A percentile compares a stretch with the other conserved stretches of the same genome.
Conservation (phyloP, 2,113 vertebrate genomes). For the Nothobranchius kuhntae region DNA sequence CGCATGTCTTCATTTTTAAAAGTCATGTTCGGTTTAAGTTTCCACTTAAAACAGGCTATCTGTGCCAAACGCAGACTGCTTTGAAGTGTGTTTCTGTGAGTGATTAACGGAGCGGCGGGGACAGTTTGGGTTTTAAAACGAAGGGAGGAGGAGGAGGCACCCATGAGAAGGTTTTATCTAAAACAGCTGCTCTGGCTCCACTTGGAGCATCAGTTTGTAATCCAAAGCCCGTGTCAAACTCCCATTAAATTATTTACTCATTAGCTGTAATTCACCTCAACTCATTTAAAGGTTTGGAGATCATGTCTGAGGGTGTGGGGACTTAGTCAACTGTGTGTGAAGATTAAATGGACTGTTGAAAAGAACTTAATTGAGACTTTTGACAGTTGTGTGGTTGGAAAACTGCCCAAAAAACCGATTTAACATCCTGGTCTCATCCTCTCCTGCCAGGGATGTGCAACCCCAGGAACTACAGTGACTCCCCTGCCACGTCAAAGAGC, state of each 20-base stretch:
- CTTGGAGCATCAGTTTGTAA: constrained; percentile 58
- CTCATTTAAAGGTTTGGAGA: constrained; percentile 50
- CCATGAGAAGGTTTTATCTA: constrained; percentile 67
- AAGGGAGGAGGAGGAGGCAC: constrained; percentile 33
- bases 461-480: constrained; percentile 96
- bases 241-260: constrained; percentile 65
- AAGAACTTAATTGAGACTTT: constrained; percentile 35
- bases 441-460: constrained; percentile 93
- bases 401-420: not conserved
- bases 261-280: constrained; percentile 67
- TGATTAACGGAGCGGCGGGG: constrained; percentile 33
- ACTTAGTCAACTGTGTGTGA: constrained; percentile 58
- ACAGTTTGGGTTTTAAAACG: constrained; percentile 35
- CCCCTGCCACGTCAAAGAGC: constrained; percentile 96
- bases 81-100: constrained; percentile 64
- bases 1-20: constrained; percentile 32
- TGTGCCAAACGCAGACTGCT: constrained; percentile 49
- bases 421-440: not conserved
- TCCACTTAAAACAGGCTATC: constrained; percentile 56
- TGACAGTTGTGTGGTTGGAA: constrained; percentile 41
- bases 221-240: constrained; percentile 65
- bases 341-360: constrained; percentile 65
- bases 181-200: constrained; percentile 71
- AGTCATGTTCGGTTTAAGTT: constrained; percentile 51
- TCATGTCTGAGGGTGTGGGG: constrained; percentile 52